A percentile compares a stretch with the other conserved stretches of the same genome.
Conservation (phyloP, 2,113 vertebrate species). For the Myiozetetes cayanensis region DNA sequence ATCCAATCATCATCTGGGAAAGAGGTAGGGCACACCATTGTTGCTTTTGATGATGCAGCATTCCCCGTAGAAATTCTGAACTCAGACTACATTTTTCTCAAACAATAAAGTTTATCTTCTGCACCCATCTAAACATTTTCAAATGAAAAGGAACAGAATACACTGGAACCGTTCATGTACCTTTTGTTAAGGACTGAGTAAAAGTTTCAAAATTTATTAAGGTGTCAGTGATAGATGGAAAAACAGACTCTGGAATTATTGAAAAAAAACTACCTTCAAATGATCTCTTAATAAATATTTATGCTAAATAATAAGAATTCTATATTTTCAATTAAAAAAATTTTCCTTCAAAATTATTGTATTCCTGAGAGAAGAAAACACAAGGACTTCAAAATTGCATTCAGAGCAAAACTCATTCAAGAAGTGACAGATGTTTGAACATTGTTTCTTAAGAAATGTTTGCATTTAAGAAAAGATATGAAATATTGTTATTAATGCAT, state of each 20-base stretch:
- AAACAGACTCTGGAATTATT: not conserved
- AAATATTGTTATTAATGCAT: not conserved
- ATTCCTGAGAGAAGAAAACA: not conserved
- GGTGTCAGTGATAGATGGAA: not conserved
- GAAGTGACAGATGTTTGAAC: not conserved
- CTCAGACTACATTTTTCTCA: not conserved
- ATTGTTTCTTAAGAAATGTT: not conserved
- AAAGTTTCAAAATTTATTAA: not conserved
- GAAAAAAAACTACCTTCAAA: not conserved
- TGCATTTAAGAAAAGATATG: not conserved
- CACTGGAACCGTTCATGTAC: not conserved
- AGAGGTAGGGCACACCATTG: rapidly evolving
- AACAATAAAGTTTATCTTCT: not conserved
- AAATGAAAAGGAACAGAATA: not conserved
- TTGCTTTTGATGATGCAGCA: not conserved
- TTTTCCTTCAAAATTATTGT: not conserved
- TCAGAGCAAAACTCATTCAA: not conserved
- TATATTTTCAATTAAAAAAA: not conserved
- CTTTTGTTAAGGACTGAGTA: not conserved
- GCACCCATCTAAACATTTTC: not conserved
- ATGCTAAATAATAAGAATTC: not conserved
- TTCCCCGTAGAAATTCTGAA: not conserved
- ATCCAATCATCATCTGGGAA: not conserved
- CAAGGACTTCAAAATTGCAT: not conserved
- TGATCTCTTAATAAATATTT: not conserved